Evolutionary conservation across 1,140 invertebrate genomes (phyloP).

Genomic region (Drosophila ficusphila): DNA sequence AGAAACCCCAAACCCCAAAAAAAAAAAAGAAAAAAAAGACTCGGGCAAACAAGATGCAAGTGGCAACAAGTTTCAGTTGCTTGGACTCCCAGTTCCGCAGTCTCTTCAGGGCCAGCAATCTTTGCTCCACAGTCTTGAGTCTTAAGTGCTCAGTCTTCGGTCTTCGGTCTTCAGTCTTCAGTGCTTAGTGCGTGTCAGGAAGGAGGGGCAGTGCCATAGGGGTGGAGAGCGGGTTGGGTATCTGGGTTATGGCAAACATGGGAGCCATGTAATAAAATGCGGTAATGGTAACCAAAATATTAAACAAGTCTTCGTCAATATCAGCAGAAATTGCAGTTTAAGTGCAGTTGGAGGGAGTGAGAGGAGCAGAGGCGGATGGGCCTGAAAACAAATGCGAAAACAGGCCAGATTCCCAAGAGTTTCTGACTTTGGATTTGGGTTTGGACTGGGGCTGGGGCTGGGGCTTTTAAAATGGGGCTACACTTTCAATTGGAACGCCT

Average conservation of each 20-base stretch:
- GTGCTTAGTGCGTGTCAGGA: constrained; percentile 7
- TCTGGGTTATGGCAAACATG: constrained; percentile 52
- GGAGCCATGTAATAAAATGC: constrained; percentile 49
- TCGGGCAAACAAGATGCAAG: constrained; percentile 33
- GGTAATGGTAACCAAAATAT: constrained; percentile 47
- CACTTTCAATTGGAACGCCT: constrained; percentile 34
- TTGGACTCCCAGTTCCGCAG: background rate
- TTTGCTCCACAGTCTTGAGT: background rate
- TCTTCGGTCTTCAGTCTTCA: background rate
- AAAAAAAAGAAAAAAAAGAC: constrained; percentile 11
- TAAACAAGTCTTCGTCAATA: constrained; percentile 28
- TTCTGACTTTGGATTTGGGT: constrained; percentile 23
- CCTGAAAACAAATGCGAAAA: constrained; percentile 38
- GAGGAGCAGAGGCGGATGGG: background rate
- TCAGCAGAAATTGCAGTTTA: constrained; percentile 26
- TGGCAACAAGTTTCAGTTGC: constrained; percentile 38
- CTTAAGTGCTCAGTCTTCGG: background rate
- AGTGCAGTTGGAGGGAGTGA: background rate
- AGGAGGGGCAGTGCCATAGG: background rate
- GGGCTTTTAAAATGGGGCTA: constrained; percentile 36
- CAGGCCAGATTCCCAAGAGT: constrained; percentile 30
- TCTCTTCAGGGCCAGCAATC: constrained; percentile 20
- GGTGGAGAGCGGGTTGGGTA: constrained; percentile 15
- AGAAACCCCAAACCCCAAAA: background rate
- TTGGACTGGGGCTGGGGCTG: constrained; percentile 17